Base-by-base conservation (phyloP, 1,140 invertebrate genomes). In the Pteromalus puparum region DNA sequence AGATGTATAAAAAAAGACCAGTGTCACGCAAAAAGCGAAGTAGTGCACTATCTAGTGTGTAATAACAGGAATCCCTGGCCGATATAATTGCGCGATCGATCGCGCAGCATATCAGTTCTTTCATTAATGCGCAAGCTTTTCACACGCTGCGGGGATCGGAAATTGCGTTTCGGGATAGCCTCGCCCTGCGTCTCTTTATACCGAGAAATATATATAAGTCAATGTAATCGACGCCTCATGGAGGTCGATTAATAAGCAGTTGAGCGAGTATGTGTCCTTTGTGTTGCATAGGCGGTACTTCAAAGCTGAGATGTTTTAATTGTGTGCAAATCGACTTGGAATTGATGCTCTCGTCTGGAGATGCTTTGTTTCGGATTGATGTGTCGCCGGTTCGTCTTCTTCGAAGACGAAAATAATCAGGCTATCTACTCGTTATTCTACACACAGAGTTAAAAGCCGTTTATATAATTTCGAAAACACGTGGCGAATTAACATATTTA, bases 21-120 rank as follows among this genome's bases (percentile, higher is more conserved):
- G 21, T 61, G 21, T 26, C 26, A 12, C n/a, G 74, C 21, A 46
- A 76, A 76, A 76, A 76, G 9, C 10, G 0, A 30, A 48, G 74
- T 61, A 21, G 6, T 21, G 46, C 46, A 61, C 53, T 21, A 61
- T 46, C 74, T 34, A 34, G 30, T 9, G 38, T 42, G 10, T 61
- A 75, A 82, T 61, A 65, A 53, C 46, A 38, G 38, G 65, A 73
- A 61, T 74, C 70, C 38, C 13, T 46, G 7, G 26, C 70, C 15
- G 73, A 82, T 67, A 82, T 75, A 67, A 82, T 75, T 82, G 21
- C 15, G 5, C 30, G 81, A 82, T 67, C 68, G 28, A 81, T 73
- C 73, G 34, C 73, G 34, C 53, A 18, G 68, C 67, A 53, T 28
- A 72, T 81, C 18, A 13, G 15, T n/a, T 21, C 18, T 26, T 42